Base-by-base conservation (phyloP, 2,797 vertebrate species). In the Gymnodraco acuticeps region DNA sequence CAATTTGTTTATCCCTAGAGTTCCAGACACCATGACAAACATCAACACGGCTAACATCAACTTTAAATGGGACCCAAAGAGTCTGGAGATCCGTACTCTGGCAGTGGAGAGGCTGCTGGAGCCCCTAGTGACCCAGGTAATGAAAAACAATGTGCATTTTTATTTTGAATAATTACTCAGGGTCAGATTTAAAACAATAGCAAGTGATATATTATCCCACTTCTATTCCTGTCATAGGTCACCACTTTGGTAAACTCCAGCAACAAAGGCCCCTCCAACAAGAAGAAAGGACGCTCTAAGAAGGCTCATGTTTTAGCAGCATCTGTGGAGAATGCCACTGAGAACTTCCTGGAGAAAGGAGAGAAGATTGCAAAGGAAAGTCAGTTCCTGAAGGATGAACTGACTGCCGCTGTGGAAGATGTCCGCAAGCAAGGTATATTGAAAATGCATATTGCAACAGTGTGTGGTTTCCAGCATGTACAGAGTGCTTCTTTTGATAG, bases 21-120 rank as follows among this genome's bases (percentile, higher is more conserved):
- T 75, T 78, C 17, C 56, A 78, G 88, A 79, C 78, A 95, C 73
- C 68, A 99, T 99, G 98, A 97, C 97, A 72, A 93, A 78, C 83
- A 95, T 98, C 76, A 98, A 97, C 82, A 94, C 97, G 71, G 95
- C 96, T 64, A 99, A 97, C 88, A 98, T 99, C 85, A 99, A 98
- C 90, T 99, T 99, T 85, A 99, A 98, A 95, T 99, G 98, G 98
- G 98, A 99, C 87, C 98, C 98, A 69, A 99, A 99, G 93, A 99
- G 97, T 85, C 89, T 99, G 63, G 98, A 99, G 94, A 99, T 99
- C 80, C 96, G 98, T 64, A 99, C 98, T 15, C 90, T 99, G 85
- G 98, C 98, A 1, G 98, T 99, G 72, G 98, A 99, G 87, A 95
- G 97, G 87, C 92, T 99, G 62, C 94, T 99, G 38, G 98, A 99